Conservation (phyloP, 1,140 invertebrate genomes). For the Drosophila chauvacae region DNA sequence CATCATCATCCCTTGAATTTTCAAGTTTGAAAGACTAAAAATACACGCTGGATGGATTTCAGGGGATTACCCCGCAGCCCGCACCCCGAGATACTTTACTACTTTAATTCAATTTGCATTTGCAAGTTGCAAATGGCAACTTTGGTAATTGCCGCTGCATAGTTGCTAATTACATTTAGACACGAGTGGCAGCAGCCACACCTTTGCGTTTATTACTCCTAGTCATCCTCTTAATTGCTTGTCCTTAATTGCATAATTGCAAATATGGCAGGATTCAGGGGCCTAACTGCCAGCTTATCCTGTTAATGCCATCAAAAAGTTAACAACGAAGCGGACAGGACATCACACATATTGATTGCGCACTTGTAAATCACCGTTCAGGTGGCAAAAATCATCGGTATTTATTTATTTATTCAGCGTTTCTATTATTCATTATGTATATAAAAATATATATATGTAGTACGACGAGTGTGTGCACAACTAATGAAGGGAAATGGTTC, state of each 20-base stretch:
- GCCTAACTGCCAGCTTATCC: background rate
- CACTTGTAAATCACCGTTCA: constrained; percentile 8
- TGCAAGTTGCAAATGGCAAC: background rate
- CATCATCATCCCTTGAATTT: constrained; percentile 19
- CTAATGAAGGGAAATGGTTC: constrained; percentile 3
- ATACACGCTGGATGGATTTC: constrained; percentile 5
- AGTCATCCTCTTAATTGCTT: constrained; percentile 10
- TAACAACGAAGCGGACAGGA: constrained; percentile 4
- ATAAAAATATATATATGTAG: background rate
- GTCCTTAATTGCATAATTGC: constrained; percentile 45
- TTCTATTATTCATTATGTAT: constrained; percentile 1
- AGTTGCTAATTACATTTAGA: constrained; percentile 20
- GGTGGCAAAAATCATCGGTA: constrained; percentile 12
- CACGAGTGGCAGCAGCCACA: background rate
- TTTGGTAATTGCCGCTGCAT: constrained; percentile 30
- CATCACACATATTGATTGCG: constrained; percentile 6
- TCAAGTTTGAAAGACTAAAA: constrained; percentile 43
- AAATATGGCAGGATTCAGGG: background rate
- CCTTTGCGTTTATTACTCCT: background rate
- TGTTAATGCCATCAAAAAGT: constrained; percentile 29
- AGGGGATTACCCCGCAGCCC: background rate
- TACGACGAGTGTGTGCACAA: background rate
- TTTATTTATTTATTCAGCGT: constrained; percentile 7
- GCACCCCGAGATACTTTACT: background rate
- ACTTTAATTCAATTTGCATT: constrained; percentile 36